Conservation (phyloP, 2,888 invertebrate genomes). For the Rhagonycha fulva region DNA sequence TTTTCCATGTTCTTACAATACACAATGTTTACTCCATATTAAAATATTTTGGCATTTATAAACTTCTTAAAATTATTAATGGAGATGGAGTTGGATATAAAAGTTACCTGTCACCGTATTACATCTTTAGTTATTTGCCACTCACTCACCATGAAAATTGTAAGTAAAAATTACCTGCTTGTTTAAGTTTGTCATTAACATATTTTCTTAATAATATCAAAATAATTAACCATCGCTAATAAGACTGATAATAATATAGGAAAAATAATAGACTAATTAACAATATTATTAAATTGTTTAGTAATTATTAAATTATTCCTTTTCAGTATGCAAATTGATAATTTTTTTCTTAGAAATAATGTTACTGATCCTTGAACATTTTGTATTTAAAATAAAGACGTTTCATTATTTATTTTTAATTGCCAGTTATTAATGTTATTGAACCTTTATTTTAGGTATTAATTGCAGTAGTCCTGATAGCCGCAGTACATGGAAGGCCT, state of each 20-base stretch:
- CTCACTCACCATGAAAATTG: conserved; percentile 20
- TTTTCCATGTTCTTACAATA: neutral
- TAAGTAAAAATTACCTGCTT: conserved; percentile 5
- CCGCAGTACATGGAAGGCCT: conserved; percentile 8
- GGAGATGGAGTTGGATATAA: conserved; percentile 13
- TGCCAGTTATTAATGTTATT: neutral
- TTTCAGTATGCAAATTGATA: neutral
- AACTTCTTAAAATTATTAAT: neutral
- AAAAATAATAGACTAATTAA: neutral
- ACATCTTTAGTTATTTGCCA: conserved; percentile 10
- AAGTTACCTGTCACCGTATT: neutral
- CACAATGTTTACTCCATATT: neutral
- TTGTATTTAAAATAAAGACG: neutral
- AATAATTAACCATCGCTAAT: neutral
- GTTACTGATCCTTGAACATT: neutral
- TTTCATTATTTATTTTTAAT: neutral
- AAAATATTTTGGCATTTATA: neutral
- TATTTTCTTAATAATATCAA: neutral
- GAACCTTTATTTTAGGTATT: conserved; percentile 5
- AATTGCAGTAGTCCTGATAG: neutral
- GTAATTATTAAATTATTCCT: neutral
- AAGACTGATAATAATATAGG: neutral
- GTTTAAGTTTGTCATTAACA: neutral
- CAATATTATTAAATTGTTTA: neutral
- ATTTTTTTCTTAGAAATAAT: neutral